These are phyloP conservation scores for Willisornis vidua DNA, from an alignment of 2,113 vertebrate genomes.

Conservation along the genomic window DNA sequence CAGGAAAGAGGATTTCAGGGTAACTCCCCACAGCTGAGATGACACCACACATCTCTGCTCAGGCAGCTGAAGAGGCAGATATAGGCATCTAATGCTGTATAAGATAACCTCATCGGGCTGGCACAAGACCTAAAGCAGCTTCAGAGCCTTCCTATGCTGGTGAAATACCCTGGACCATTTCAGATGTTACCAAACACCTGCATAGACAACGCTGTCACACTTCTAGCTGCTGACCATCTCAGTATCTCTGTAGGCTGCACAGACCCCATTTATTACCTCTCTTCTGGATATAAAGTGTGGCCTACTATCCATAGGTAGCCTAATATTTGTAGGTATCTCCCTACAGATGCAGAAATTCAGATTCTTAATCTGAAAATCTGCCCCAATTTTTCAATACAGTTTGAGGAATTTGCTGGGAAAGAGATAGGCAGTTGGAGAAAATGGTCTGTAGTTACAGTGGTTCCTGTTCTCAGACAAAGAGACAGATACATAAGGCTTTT, in stretches of 20 bases:
- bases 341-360: not conserved
- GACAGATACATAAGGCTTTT: not conserved
- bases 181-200: not conserved
- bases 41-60: not conserved
- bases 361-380: not conserved
- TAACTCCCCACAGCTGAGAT: not conserved
- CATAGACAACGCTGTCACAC: not conserved
- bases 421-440: not conserved
- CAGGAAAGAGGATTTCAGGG: not conserved
- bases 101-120: not conserved
- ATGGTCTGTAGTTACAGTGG: not conserved
- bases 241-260: not conserved
- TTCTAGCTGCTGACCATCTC: not conserved
- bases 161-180: not conserved
- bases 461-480: not conserved
- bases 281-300: not conserved
- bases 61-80: not conserved
- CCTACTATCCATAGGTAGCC: not conserved
- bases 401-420: not conserved
- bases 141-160: not conserved
- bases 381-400: not conserved
- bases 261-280: not conserved
- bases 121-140: not conserved
- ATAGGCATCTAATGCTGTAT: not conserved
- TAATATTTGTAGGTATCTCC: not conserved